Evolutionary conservation across 1,140 invertebrate species (phyloP), one percentile per base, ranked within the genome.

Genomic region (Brachionus calyciflorus): DNA sequence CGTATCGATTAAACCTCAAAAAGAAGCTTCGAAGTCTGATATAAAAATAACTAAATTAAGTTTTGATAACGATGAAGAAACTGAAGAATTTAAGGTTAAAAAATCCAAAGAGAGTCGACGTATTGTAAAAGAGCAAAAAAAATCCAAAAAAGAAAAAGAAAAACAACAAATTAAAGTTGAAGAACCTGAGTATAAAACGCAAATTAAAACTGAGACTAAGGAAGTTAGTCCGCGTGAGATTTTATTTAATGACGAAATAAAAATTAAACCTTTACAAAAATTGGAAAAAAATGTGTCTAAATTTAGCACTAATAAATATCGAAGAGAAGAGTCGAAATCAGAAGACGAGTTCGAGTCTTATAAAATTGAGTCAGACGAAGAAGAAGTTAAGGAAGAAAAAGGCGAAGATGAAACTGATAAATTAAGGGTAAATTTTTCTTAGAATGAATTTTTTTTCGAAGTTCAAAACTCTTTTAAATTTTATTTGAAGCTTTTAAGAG

Each of bases 61-160:
- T 21, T 80, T 80, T 68, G 77, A 77, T 19, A 73, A 79, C 33
- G 79, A 80, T 33, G 79, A 78, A 60, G 79, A 79, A 79, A 92
- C 92, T 81, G 92, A 92, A 81, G 90, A 88, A 19, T 96, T 96
- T 85, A 91, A 93, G 88, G 91, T 96, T 40, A 95, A 93, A 84
- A 96, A 96, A 85, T 95, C 93, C 9, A 92, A 91, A 12, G 91
- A 94, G 79, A 94, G 93, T 85, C 92, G 93, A 84, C 90, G 91
- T 84, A 88, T 96, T 65, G 90, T 91, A 84, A 92, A 91, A 82
- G 89, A 92, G 80, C 85, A 92, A 80, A 92, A 94, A 82, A 92
- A 91, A 84, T 91, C 93, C 81, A 86, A 87, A 81, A 88, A 87
- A 82, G 84, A 86, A 78, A 86, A 87, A 63, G 89, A 89, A 82